Conservation (phyloP, 2,113 vertebrate genomes). For the Todiramphus saurophagus region DNA sequence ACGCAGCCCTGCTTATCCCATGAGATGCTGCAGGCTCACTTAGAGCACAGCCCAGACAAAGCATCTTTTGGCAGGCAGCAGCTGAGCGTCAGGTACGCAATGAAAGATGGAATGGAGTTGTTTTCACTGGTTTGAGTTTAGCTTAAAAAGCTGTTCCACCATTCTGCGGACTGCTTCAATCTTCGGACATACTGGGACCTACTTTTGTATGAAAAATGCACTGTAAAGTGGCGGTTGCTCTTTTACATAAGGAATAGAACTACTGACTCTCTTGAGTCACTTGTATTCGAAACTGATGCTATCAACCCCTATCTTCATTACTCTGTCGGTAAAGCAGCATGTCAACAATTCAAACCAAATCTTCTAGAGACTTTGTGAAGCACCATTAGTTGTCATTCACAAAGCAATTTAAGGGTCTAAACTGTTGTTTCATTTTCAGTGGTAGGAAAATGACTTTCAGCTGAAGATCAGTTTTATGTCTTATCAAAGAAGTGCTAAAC, state of each 20-base stretch:
- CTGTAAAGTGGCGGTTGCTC: background rate
- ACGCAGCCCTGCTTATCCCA: fast-evolving
- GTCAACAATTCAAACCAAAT: background rate
- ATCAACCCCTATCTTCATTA: background rate
- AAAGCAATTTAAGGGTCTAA: background rate
- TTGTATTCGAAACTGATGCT: background rate
- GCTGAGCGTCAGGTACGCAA: background rate
- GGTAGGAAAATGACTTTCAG: background rate
- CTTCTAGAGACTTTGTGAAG: background rate
- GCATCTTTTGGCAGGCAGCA: background rate
- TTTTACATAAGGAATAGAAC: background rate
- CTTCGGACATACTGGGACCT: background rate
- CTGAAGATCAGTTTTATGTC: background rate
- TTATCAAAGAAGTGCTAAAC: background rate
- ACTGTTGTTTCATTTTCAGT: background rate
- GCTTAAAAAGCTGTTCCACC: background rate
- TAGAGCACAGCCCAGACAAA: background rate
- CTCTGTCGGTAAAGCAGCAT: background rate
- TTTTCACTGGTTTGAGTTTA: background rate
- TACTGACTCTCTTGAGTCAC: background rate
- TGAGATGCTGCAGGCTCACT: background rate
- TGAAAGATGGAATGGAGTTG: background rate
- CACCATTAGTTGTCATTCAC: background rate
- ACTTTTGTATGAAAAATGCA: background rate
- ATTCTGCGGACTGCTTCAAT: background rate